These are phyloP conservation scores for Drosophila pegasa DNA, from an alignment of 2,888 invertebrate genomes.

Conservation along the genomic window DNA sequence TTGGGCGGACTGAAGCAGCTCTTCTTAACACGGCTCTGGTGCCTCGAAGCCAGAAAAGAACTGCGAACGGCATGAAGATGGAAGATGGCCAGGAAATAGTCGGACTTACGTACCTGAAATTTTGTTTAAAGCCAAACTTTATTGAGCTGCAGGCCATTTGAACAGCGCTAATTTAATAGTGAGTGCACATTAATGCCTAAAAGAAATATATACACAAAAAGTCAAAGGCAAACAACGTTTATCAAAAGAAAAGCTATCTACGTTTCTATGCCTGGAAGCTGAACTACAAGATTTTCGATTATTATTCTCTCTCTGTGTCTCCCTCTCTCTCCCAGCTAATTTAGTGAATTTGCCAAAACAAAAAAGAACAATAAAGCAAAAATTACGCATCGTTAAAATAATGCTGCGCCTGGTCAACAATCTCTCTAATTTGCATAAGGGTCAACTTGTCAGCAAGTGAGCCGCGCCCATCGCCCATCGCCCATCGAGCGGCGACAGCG, in stretches of 20 bases:
- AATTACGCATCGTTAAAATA: conserved; percentile 22
- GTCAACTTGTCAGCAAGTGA: conserved; percentile 53
- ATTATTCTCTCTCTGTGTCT: background rate
- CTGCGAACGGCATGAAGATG: background rate
- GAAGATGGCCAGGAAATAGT: background rate
- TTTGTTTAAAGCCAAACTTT: conserved; percentile 3
- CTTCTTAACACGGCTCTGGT: background rate
- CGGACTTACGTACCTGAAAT: conserved; percentile 9
- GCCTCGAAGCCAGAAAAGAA: background rate
- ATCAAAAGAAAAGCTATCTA: background rate
- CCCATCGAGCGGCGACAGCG: background rate
- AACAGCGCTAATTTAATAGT: background rate
- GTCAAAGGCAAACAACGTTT: background rate
- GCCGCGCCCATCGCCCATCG: background rate
- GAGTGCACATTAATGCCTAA: background rate
- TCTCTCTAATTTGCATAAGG: conserved; percentile 67
- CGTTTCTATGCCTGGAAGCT: background rate
- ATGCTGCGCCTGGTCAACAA: conserved; percentile 14
- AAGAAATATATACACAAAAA: background rate
- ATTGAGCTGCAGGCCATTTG: conserved; percentile 25
- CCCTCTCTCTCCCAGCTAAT: too few relatives aligned
- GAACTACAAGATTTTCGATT: background rate
- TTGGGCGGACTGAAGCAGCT: background rate
- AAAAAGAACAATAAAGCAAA: background rate
- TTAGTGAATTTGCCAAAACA: background rate